Evolutionary conservation across 2,888 invertebrate genomes (phyloP).

Genomic region (Eupithecia insigniata): DNA sequence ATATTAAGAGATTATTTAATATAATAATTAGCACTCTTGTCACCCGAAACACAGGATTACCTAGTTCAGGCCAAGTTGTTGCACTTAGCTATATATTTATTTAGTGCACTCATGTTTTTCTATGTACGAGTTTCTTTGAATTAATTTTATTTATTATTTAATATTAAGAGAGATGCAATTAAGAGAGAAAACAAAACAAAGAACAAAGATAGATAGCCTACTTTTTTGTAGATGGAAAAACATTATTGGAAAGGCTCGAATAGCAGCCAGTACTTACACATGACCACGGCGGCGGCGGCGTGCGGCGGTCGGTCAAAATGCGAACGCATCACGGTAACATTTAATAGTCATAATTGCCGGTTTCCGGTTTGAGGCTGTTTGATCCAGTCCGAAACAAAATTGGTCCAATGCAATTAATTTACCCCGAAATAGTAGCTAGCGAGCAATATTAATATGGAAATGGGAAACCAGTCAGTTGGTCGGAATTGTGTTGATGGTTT

Average conservation of each 20-base stretch:
- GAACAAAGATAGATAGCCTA: too few relatives aligned
- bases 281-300: constrained; percentile 32
- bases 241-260: not conserved
- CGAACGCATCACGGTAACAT: constrained; percentile 51
- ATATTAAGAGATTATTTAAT: too few relatives aligned
- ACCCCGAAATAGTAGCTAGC: constrained; percentile 45
- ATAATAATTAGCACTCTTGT: too few relatives aligned
- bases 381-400: constrained; percentile 51
- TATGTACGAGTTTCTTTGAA: too few relatives aligned
- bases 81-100: too few relatives aligned
- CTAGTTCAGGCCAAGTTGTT: too few relatives aligned
- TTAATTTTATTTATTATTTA: too few relatives aligned
- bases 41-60: too few relatives aligned
- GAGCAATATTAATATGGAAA: constrained; percentile 36
- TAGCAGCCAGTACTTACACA: not conserved
- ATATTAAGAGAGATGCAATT: too few relatives aligned
- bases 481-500: constrained; percentile 24
- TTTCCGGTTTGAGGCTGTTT: constrained; percentile 53
- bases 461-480: constrained; percentile 26
- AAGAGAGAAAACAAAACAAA: too few relatives aligned
- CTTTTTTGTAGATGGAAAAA: too few relatives aligned
- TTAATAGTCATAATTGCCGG: constrained; percentile 62
- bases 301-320: constrained; percentile 49
- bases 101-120: too few relatives aligned
- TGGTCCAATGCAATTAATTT: constrained; percentile 59